These are phyloP conservation scores for Ceratotherium simum DNA, from an alignment of 2,113 vertebrate species.

Conservation along the genomic window DNA sequence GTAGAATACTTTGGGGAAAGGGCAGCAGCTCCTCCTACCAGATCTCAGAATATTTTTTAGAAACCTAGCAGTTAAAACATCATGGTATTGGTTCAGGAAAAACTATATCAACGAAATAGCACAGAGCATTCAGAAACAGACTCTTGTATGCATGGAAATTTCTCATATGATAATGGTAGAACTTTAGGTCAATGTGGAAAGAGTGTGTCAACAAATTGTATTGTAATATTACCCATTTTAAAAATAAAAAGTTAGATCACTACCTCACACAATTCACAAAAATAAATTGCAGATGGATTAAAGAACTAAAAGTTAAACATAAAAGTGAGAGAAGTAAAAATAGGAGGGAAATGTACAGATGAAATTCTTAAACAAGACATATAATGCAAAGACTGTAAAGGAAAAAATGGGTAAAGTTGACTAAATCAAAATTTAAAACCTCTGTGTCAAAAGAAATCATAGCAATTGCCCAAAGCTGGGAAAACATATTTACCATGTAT, in stretches of 20 bases:
- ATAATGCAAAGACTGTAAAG: not conserved
- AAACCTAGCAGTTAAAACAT: not conserved
- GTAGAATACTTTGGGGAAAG: not conserved
- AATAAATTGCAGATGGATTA: not conserved
- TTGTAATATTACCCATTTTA: not conserved
- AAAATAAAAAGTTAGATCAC: not conserved
- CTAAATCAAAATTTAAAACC: not conserved
- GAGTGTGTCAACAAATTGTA: not conserved
- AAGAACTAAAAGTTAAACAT: not conserved
- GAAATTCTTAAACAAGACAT: not conserved
- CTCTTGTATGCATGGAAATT: not conserved
- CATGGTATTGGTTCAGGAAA: not conserved
- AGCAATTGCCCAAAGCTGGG: not conserved
- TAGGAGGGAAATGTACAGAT: not conserved
- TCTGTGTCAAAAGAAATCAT: not conserved
- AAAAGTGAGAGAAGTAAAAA: not conserved
- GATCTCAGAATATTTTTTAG: not conserved
- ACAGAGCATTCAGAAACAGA: not conserved
- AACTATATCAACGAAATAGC: not conserved
- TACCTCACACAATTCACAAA: not conserved
- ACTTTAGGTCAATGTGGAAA: conserved; percentile 1
- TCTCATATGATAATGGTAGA: not conserved
- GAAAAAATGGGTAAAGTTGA: not conserved
- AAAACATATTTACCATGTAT: not conserved
- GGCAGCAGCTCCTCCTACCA: not conserved